phyloP scores from a whole-genome alignment of 2,888 invertebrate species.

The Euphydryas editha region DNA sequence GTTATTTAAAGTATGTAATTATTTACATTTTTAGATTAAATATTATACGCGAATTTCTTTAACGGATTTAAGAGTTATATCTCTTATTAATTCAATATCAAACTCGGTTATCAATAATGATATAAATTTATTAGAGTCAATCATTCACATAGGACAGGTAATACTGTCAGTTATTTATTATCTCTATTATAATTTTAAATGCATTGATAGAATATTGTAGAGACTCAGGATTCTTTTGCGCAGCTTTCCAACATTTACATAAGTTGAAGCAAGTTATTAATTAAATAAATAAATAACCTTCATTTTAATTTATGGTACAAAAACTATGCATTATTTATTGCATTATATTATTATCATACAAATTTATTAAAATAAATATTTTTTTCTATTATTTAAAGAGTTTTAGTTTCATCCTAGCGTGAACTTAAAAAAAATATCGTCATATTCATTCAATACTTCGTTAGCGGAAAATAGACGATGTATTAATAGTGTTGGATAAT shows the following conservation, averaged over 20 bases:
- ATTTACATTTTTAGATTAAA: slow-evolving; percentile 6
- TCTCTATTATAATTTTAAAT: background rate
- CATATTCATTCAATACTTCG: background rate
- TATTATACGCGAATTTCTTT: background rate
- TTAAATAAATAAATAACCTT: background rate
- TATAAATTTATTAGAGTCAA: no score
- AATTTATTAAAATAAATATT: background rate
- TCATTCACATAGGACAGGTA: no score
- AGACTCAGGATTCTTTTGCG: background rate
- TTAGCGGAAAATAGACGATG: background rate
- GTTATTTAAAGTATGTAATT: slow-evolving; percentile 27
- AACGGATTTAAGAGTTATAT: background rate
- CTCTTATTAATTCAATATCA: no score
- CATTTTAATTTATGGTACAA: background rate
- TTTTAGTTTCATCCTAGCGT: no score
- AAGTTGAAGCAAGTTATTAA: background rate
- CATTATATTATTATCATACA: background rate
- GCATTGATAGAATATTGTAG: background rate
- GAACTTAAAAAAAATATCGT: no score
- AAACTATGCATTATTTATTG: background rate
- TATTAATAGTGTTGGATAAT: background rate
- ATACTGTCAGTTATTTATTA: no score
- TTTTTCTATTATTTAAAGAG: background rate
- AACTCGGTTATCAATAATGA: no score
- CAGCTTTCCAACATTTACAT: background rate